Conservation (phyloP, 64 coral and sea anemone genomes). For the Pocillopora verrucosa region DNA sequence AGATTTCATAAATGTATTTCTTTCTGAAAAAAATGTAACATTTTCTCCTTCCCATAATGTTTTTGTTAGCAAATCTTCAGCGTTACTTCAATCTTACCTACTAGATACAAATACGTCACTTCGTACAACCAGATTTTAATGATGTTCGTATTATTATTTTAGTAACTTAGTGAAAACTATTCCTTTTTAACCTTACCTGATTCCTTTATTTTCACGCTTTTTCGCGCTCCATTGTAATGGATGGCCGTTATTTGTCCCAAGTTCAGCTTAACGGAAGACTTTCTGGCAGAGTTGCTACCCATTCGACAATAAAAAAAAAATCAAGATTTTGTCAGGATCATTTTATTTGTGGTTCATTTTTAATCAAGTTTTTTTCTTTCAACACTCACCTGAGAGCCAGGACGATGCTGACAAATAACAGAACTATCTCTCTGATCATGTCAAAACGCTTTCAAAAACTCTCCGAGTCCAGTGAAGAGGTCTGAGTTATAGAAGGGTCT, state of each 20-base stretch:
- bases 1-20: too few species aligned
- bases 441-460: background rate
- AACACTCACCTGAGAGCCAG: slow-evolving; percentile 4
- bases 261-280: background rate
- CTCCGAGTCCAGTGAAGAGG: too few species aligned
- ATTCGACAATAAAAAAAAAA: background rate
- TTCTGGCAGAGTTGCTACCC: background rate
- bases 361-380: background rate
- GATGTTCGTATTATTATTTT: too few species aligned
- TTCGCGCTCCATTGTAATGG: background rate
- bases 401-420: background rate
- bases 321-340: background rate
- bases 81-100: too few species aligned
- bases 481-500: too few species aligned
- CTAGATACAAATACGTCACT: too few species aligned
- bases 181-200: background rate
- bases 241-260: background rate
- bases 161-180: background rate
- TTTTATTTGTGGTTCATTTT: background rate
- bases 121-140: too few species aligned
- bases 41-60: too few species aligned
- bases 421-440: background rate
- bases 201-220: slow-evolving; percentile 1
- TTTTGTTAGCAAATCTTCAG: too few species aligned
- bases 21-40: too few species aligned